Evolutionary conservation across 2,113 vertebrate genomes (phyloP), one percentile per base, ranked within the genome.

Genomic region (Delphinus delphis): DNA sequence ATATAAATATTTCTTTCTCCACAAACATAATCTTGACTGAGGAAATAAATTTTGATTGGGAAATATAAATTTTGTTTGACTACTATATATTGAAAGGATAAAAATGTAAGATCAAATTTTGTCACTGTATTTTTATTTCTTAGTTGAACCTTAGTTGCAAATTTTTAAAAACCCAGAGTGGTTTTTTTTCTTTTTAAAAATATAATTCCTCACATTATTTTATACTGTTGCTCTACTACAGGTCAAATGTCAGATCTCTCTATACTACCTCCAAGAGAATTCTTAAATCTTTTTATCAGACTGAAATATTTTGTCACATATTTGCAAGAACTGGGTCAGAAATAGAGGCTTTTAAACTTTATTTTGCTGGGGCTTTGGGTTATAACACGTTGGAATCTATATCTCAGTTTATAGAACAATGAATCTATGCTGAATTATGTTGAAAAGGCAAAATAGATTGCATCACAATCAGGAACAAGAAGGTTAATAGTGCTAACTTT

Each of bases 1-100:
- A 11, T 86, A 18, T 85, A 94, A 80, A 86, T 90, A 44, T 53
- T 93, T 93, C 36, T 90, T 93, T 31, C 33, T 90, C 18, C 44
- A 81, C 31, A 85, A 65, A 79, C 53, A 88, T 60, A 67, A 50
- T 76, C 41, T 79, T 89, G 60, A 83, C 53, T 44, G 84, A 70
- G 62, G 50, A 74, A 89, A 55, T 73, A 41, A 68, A 77, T 73
- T 63, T 81, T 36, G 67, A 33, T 65, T 90, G 50, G n/a, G 38
- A 85, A 83, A 90, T 62, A 41, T 26, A 76, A 44, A 68, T 76
- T 76, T 60, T 58, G 50, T 55, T 83, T 84, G 68, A 53, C 25
- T 73, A 77, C 44, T 68, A 13, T 41, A 23, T 81, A 71, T 86
- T 91, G 71, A 86, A 90, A 79, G 63, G 41, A 62, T 53, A 80